These are phyloP conservation scores for Strongylocentrotus purpuratus DNA, from an alignment of 35 echinoderm and acorn worm species.

Conservation along the genomic window DNA sequence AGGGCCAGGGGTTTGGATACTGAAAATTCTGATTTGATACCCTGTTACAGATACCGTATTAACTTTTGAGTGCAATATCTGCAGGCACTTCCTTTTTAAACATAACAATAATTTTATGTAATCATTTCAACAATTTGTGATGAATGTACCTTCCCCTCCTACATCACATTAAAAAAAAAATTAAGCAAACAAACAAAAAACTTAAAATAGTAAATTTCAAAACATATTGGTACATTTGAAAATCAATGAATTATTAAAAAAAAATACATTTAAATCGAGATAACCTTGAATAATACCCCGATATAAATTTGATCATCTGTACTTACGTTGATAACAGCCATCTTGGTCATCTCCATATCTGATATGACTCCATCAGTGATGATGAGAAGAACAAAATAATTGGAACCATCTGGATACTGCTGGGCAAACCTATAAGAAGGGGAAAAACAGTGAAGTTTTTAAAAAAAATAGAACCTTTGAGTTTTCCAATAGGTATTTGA, in stretches of 20 bases:
- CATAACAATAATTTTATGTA: neutral
- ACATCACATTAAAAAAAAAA: neutral
- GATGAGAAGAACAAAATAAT: constrained; percentile 95
- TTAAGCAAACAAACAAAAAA: too few species aligned
- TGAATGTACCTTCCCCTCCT: neutral
- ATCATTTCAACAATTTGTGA: neutral
- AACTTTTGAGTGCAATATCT: too few species aligned
- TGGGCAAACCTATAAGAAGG: constrained; percentile 78
- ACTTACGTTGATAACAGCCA: constrained; percentile 85
- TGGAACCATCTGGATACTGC: constrained; percentile 87
- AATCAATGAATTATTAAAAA: neutral
- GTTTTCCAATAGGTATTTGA: too few species aligned
- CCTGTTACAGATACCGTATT: too few species aligned
- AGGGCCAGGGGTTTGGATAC: too few species aligned
- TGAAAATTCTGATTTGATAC: too few species aligned
- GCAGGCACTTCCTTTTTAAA: neutral
- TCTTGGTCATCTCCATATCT: constrained; percentile 99
- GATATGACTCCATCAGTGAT: constrained; percentile 99
- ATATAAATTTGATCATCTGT: neutral
- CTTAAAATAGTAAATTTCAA: neutral
- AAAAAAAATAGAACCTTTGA: too few species aligned
- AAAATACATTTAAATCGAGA: neutral
- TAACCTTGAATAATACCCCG: neutral
- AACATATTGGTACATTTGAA: neutral
- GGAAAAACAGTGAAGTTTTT: too few species aligned